Base-by-base conservation (phyloP, 2,113 vertebrate genomes). In the Malurus alboscapulatus region DNA sequence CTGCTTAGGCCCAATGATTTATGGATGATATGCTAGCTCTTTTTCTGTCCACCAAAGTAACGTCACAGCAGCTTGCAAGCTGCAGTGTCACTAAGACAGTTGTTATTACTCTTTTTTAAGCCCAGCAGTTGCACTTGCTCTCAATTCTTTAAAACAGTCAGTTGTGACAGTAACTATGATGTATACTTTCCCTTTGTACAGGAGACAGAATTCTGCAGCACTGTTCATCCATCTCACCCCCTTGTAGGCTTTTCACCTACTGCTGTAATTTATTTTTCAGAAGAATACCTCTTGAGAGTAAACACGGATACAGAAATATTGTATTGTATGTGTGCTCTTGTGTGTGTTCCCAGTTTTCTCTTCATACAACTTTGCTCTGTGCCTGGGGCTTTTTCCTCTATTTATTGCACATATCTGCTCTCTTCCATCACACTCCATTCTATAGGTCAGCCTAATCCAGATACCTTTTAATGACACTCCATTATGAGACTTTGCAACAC, bases 131-230 rank as follows among this genome's bases (percentile, higher is more conserved):
- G 79, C 84, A 84, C 69, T 94, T 87, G 89, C 57, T 92, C 84
- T 92, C 40, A 5, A 94, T 92, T 88, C 72, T 78, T 95, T 85
- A 47, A 77, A 91, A 86, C 73, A 91, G 87, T 92, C 91, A 66
- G n/a, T 40, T 42, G 63, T 96, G 91, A 93, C 93, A 94, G 78
- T 92, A 94, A 94, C 94, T 94, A 90, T 96, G 93, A 96, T 96
- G 72, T 92, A 96, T 96, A 42, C 47, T 55, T 91, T 87, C 16
- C 47, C 55, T 91, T 89, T 80, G 67, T 90, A 67, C 75, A 71
- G 76, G 36, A 95, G 94, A 94, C 68, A 91, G 91, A 90, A 86
- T 88, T 95, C 87, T 84, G 51, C 78, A 87, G 63, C 30, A 26
- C n/a, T 77, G 72, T 80, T 94, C 83, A 80, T 95, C 94, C 88